Conservation (phyloP, 2,797 vertebrate genomes). For the Characodon lateralis region DNA sequence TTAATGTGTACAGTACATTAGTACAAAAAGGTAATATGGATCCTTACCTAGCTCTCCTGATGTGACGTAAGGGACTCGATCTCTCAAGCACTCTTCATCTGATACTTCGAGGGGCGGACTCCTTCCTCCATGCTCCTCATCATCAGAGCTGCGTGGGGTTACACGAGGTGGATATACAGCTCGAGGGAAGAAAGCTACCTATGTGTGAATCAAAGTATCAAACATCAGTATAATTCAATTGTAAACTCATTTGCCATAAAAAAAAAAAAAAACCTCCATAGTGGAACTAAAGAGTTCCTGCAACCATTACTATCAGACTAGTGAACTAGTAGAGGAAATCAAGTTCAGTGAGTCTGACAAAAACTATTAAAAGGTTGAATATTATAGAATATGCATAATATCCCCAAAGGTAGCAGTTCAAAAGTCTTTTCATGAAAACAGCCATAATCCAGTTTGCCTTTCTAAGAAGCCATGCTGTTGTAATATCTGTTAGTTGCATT, state of each 20-base stretch:
- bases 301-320: not conserved
- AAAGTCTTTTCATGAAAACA: not conserved
- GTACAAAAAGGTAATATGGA: not conserved
- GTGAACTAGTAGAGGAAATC: not conserved
- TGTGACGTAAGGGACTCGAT: conserved; percentile 83
- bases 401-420: not conserved
- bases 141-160: conserved; percentile 91
- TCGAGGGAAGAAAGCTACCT: conserved; percentile 88
- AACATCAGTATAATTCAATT: not conserved
- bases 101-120: conserved; percentile 95
- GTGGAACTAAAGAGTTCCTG: not conserved
- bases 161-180: conserved; percentile 82
- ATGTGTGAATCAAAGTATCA: conserved; percentile 10
- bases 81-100: conserved; percentile 90
- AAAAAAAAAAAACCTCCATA: not conserved
- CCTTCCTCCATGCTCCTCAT: conserved; percentile 89
- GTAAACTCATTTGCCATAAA: not conserved
- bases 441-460: not conserved
- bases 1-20: not conserved
- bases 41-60: conserved; percentile 89
- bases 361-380: no score
- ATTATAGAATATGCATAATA: not conserved
- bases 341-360: no score
- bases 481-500: not conserved
- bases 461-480: not conserved